Evolutionary conservation across 2,888 invertebrate species (phyloP), one percentile per base, ranked within the genome.

Genomic region (Limenitis camilla): DNA sequence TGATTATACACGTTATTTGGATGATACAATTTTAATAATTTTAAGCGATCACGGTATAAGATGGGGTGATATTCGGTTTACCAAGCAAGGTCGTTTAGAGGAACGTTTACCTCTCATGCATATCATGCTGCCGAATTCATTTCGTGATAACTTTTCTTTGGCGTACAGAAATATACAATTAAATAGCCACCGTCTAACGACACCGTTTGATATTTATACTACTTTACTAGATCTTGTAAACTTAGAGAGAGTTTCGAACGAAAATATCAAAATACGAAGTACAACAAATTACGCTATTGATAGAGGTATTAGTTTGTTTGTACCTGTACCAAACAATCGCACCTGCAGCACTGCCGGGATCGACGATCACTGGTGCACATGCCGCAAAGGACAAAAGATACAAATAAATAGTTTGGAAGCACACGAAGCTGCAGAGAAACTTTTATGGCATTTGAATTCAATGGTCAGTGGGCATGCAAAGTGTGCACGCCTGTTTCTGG

Each of bases 41-140:
- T 87, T 96, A 85, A 96, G 96, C 74, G 97, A 97, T 71, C 97
- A 97, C 69, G 97, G 97, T 0, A 91, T 96, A 53, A 86, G 97
- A 56, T 96, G 94, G 92, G 97, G 96, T 2, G 89, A 89, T 6
- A 95, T 96, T 62, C 89, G 96, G 7, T 88, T 89, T 61, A 96
- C 96, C 0, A 94, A 93, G 75, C 95, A 96, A 78, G 95, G 95
- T 1, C 89, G 92, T 69, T 88, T 97, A 69, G 97, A 98, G 76
- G 97, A 96, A 72, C 90, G 96, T 41, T 88, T 96, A 51, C 97
- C 98, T 0, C 91, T 96, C 59, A 85, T 96, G 32, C 92, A 92
- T 63, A 76, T 95, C 1, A 74, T 91, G 4, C 74, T 96, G 53
- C 97, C 97, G 0, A 73, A 87, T 9, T 92, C 92, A 88, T 94